Base-by-base conservation (phyloP, 2,888 invertebrate genomes). In the Meiosimyza platycephala region DNA sequence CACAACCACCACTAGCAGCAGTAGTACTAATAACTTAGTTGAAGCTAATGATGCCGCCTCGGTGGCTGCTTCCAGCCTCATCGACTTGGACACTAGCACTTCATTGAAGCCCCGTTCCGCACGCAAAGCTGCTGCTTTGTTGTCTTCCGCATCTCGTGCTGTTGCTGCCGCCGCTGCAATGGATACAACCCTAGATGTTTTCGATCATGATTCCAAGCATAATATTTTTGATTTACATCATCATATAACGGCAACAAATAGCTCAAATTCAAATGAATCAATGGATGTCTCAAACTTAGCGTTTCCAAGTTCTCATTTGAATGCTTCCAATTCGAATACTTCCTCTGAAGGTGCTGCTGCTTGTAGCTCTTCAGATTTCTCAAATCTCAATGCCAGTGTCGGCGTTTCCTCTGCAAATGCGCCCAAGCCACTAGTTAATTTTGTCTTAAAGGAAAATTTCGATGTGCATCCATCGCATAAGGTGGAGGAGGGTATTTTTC, bases 401-500 rank as follows among this genome's bases (percentile, higher is more conserved):
- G 50, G 22, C 18, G n/a, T 79, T 6, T 75, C 80, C 0, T 72
- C 78, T 4, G 80, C 82, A 47, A 79, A 79, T 48, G 80, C 85
- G 18, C 84, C 86, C 54, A 87, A 87, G 71, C 81, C 86, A 12
- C 77, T 87, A 67, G 82, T 82, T 59, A 83, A 81, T 72, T 87
- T 87, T 77, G 80, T 82, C 77, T 85, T 87, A 76, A 87, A 84
- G 76, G 86, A 87, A 73, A 86, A 85, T 74, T 87, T 86, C 65
- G 87, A 87, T 57, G 86, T 85, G 66, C 87, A 87, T 82, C 83
- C 86, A 28, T 84, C 86, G 71, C 86, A 87, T 76, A 87, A 86
- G 73, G 87, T 87, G 70, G 86, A 87, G 78, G 86, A 87, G 79
- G 86, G 86, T 70, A 87, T 87, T 73, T 87, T 87, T 18, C 86